These are phyloP conservation scores for Fregata magnificens DNA, from an alignment of 2,113 vertebrate genomes.

Conservation along the genomic window DNA sequence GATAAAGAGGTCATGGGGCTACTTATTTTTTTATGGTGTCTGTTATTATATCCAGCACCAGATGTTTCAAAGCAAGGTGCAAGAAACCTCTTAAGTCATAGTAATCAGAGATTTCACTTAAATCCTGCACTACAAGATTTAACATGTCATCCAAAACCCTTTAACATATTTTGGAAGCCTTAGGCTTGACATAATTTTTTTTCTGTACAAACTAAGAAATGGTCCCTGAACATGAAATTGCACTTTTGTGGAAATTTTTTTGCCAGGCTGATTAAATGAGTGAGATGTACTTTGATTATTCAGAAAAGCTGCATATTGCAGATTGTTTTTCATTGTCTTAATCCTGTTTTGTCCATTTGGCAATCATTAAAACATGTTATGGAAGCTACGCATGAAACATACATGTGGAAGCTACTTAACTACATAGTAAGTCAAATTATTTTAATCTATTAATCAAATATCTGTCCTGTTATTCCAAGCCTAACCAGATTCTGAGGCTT, in stretches of 20 bases:
- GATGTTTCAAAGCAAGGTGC: neutral
- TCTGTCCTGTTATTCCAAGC: neutral
- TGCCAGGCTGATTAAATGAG: neutral
- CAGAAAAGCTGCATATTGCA: neutral
- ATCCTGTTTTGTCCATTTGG: neutral
- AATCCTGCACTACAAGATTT: neutral
- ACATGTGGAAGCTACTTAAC: neutral
- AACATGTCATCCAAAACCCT: neutral
- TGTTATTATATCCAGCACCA: neutral
- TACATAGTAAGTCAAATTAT: neutral
- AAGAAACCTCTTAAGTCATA: neutral
- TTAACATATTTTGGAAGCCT: neutral
- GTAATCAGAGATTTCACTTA: neutral
- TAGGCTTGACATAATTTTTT: neutral
- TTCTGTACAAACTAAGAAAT: neutral
- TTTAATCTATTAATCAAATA: neutral
- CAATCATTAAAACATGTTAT: neutral
- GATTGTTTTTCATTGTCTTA: neutral
- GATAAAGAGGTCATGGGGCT: neutral
- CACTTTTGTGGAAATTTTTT: neutral
- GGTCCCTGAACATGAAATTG: neutral
- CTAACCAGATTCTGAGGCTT: neutral
- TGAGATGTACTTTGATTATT: neutral
- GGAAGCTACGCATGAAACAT: neutral
- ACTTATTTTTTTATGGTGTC: neutral